These are phyloP conservation scores for Pocota personata DNA, from an alignment of 2,888 invertebrate species.

Conservation along the genomic window DNA sequence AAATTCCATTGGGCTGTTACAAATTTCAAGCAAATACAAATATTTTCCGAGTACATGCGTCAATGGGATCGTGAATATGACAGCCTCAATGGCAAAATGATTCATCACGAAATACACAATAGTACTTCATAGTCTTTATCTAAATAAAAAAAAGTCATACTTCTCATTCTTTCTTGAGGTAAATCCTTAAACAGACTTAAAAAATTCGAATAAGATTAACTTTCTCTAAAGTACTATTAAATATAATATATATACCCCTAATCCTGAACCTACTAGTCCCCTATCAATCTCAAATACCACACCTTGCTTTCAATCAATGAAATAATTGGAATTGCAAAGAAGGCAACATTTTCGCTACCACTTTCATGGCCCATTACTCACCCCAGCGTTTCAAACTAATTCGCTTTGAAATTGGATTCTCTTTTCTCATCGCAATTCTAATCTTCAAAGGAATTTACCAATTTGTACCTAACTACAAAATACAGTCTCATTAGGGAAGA, in stretches of 20 bases:
- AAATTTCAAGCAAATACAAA: too few species aligned
- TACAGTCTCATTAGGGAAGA: slow-evolving; percentile 3
- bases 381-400: slow-evolving; percentile 22
- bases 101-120: too few species aligned
- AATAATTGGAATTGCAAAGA: slow-evolving; percentile 53
- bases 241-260: too few species aligned
- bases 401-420: slow-evolving; percentile 65
- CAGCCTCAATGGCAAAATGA: too few species aligned
- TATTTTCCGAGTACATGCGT: too few species aligned
- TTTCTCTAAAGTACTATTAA: neutral
- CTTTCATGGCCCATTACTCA: slow-evolving; percentile 66
- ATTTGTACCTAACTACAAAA: slow-evolving; percentile 6
- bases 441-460: slow-evolving; percentile 53
- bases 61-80: too few species aligned
- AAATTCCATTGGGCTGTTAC: too few species aligned
- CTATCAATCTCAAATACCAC: neutral
- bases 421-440: slow-evolving; percentile 27
- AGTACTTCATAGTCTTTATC: too few species aligned
- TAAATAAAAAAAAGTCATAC: too few species aligned
- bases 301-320: slow-evolving; percentile 34
- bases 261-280: neutral
- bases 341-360: slow-evolving; percentile 46
- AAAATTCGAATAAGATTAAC: neutral
- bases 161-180: neutral
- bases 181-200: neutral